Conservation (phyloP, 2,113 vertebrate genomes). For the Carassius auratus region DNA sequence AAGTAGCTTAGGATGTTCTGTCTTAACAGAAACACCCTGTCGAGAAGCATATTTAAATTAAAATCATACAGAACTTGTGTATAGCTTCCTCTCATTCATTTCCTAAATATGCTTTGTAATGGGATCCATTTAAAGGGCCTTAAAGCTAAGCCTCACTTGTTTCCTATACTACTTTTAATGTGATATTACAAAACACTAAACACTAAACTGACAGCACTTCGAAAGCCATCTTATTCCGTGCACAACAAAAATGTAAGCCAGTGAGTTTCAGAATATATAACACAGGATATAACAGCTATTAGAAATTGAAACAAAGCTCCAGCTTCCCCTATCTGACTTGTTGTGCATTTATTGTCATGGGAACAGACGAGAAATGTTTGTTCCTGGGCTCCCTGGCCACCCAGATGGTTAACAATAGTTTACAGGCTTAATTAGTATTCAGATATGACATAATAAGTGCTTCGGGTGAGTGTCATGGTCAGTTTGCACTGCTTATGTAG, state of each 20-base stretch:
- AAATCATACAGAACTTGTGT: constrained; percentile 2
- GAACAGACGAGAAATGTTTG: constrained; percentile 21
- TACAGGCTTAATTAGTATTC: neutral
- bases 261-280: neutral
- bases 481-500: neutral
- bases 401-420: constrained; percentile 16
- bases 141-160: no score
- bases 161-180: neutral
- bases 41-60: constrained; percentile 10
- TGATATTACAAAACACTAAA: neutral
- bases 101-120: neutral
- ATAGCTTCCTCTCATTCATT: neutral
- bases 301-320: neutral
- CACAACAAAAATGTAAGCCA: neutral
- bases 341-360: constrained; percentile 28
- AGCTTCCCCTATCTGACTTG: neutral
- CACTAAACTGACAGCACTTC: neutral
- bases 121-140: no score
- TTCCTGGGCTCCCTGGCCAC: constrained; percentile 23
- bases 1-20: neutral
- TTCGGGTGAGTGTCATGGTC: neutral
- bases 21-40: neutral
- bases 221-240: neutral
- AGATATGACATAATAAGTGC: neutral
- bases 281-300: neutral